These are phyloP conservation scores for Cercopithecus mona DNA, from an alignment of 2,113 vertebrate genomes.

Conservation along the genomic window DNA sequence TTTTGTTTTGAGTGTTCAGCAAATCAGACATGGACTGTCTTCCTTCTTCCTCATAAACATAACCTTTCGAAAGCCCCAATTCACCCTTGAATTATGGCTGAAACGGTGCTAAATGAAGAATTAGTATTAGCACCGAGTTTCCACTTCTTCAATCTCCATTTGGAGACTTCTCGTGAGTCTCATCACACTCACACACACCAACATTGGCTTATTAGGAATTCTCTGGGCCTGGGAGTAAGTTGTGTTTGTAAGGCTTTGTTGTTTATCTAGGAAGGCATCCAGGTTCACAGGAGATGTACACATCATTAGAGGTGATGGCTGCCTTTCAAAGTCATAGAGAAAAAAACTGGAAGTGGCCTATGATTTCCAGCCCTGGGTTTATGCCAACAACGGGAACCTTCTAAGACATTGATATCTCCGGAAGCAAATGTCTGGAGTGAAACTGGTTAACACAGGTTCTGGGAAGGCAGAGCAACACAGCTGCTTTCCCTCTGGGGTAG, in stretches of 20 bases:
- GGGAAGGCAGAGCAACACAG: not conserved
- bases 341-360: not conserved
- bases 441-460: not conserved
- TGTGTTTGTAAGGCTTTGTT: not conserved
- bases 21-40: not conserved
- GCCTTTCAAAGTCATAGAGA: not conserved
- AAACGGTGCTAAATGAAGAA: not conserved
- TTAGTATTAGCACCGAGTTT: not conserved
- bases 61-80: not conserved
- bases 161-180: not conserved
- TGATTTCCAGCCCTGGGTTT: not conserved
- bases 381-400: not conserved
- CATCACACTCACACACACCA: not conserved
- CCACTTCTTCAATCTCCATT: not conserved
- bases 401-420: not conserved
- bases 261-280: constrained; percentile 26
- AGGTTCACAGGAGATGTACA: constrained; percentile 10
- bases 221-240: not conserved
- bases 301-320: not conserved
- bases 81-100: not conserved
- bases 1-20: not conserved
- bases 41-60: not conserved
- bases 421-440: not conserved
- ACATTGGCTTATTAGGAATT: not conserved
- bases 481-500: not conserved